Base-by-base conservation (phyloP, 2,888 invertebrate genomes). In the Drosophila gaucha region DNA sequence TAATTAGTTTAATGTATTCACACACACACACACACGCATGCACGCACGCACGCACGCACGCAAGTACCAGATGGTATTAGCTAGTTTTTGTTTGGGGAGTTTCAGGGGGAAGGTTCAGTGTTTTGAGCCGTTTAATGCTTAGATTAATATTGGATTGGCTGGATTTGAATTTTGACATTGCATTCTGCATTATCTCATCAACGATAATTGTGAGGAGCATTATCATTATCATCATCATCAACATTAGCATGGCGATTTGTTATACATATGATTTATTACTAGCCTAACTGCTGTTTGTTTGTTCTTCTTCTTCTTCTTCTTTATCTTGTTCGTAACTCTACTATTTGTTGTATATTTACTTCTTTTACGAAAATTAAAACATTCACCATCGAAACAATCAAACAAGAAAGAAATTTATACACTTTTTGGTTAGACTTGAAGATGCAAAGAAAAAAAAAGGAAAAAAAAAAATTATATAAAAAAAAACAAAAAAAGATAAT, bases 301-400 rank as follows among this genome's bases (percentile, higher is more conserved):
- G 1, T 35, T 51, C 35, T 44, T 31, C 46, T 44, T 46, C 47
- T 26, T 57, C 18, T 41, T 46, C 62, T 51, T 16, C 18, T 16
- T 62, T 6, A 14, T n/a, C n/a, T 46, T 12, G 12, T 28, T 46
- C 20, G 20, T 16, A 28, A 16, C 44, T 55, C 14, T 33, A 24
- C 43, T 24, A 33, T 66, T 59, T 62, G 73, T 77, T 76, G 84
- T 67, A 86, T 84, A 87, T 80, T 9, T 3, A 14, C 2, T 24
- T 41, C 14, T 24, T 6, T 41, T 41, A 41, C 41, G 41, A 41
- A 89, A 90, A 90, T 88, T 78, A 90, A 89, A 89, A 86, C 80
- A 89, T 90, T 89, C 89, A 90, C 89, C 90, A 89, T 89, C 83
- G 89, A 90, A 91, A 91, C 91, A 91, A 91, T 91, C 90, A 90